Base-by-base conservation (phyloP, 2,113 vertebrate species). In the Platysteira castanea region DNA sequence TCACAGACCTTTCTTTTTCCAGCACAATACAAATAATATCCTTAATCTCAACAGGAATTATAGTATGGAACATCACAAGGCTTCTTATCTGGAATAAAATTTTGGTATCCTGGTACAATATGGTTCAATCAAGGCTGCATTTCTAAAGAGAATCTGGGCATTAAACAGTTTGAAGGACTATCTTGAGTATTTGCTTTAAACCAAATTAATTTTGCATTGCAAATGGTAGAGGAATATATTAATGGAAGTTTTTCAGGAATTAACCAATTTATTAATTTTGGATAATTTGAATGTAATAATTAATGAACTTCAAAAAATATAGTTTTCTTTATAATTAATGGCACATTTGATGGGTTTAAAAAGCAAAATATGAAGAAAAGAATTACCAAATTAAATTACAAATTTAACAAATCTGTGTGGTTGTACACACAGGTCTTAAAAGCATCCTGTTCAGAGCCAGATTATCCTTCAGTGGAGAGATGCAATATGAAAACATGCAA, bases 381-480 rank as follows among this genome's bases (percentile, higher is more conserved):
- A 70, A 22, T 42, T 46, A 69, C 23, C 8, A 37, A 53, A 47
- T 60, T 11, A 54, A 68, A 69, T 60, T 35, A 27, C 1, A 49
- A 61, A 83, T 23, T 61, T 74, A 54, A 90, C 17, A 47, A 47
- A 77, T 84, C 26, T 77, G 2, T 4, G 11, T 88, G 56, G 4
- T 86, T 92, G 26, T 71, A 80, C 95, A 92, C 26, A 71, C 83
- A 97, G 96, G 95, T 97, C 41, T 52, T 97, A 88, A 95, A 96
- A 89, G 13, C 87, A 76, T 42, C 78, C 50, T 79, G 81, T 77
- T 91, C 91, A 22, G 53, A 91, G 27, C 27, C 79, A 65, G 69
- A 79, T 81, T 41, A 44, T 69, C 7, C 53, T 85, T 63, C n/a
- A 20, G 3, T 37, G 79, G 30, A 7, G 53, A 61, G 24, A 35